These are phyloP conservation scores for Drosophila murphyi DNA, from an alignment of 1,140 invertebrate species.

Conservation along the genomic window DNA sequence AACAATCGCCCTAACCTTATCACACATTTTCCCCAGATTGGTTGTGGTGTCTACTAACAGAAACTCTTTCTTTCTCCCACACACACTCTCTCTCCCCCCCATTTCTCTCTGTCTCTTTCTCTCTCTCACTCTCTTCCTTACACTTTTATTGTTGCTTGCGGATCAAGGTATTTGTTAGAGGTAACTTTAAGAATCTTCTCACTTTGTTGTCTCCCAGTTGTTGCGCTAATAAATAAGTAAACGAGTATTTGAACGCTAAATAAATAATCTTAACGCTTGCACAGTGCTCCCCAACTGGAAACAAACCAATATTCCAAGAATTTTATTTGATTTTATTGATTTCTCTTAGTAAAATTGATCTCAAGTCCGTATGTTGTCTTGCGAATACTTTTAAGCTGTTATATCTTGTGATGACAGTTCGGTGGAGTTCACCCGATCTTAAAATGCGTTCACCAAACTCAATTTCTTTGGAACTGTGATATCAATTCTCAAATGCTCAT, in stretches of 20 bases:
- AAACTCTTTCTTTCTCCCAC: slow-evolving; percentile 18
- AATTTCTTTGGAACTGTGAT: background rate
- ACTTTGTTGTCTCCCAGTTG: slow-evolving; percentile 23
- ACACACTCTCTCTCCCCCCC: background rate
- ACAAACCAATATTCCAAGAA: background rate
- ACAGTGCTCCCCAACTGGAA: slow-evolving; percentile 44
- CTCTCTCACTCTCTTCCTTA: slow-evolving; percentile 3
- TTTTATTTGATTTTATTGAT: too few relatives aligned
- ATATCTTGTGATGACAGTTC: too few relatives aligned
- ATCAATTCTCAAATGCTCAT: too few relatives aligned
- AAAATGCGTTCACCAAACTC: background rate
- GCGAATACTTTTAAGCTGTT: too few relatives aligned
- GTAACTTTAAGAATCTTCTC: slow-evolving; percentile 45
- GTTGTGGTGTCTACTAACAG: slow-evolving; percentile 31
- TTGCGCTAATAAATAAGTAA: slow-evolving; percentile 44
- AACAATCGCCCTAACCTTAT: background rate
- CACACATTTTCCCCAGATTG: background rate
- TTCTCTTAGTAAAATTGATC: too few relatives aligned
- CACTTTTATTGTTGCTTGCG: slow-evolving; percentile 8
- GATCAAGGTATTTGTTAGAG: slow-evolving; percentile 22
- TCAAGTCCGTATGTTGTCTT: too few relatives aligned
- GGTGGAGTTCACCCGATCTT: too few relatives aligned
- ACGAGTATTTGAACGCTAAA: slow-evolving; percentile 8
- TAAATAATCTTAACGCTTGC: slow-evolving; percentile 16
- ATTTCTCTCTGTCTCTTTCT: background rate